phyloP scores from a whole-genome alignment of 2,113 vertebrate genomes.

The Apodemus sylvaticus region DNA sequence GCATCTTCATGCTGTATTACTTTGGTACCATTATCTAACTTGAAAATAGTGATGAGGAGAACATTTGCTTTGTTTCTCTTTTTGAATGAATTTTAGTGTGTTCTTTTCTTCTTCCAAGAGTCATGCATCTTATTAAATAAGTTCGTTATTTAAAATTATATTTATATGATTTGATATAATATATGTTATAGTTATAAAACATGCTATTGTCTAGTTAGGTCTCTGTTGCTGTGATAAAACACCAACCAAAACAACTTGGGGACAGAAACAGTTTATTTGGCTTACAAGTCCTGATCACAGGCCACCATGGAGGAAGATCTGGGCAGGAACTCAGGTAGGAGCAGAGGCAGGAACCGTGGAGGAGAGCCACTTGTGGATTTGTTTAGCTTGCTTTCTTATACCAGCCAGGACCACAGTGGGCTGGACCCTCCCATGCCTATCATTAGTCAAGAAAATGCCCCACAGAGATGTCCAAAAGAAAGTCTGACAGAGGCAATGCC shows the following conservation, averaged over 20 bases:
- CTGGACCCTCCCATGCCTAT: not conserved
- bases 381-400: not conserved
- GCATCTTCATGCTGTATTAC: not conserved
- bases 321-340: not conserved
- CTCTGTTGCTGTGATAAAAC: not conserved
- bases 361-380: not conserved
- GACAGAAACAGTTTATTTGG: not conserved
- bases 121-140: slow-evolving; percentile 21
- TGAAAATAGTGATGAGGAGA: not conserved
- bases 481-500: not conserved
- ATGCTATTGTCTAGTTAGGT: not conserved
- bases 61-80: not conserved
- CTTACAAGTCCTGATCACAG: not conserved
- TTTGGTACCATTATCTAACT: not conserved
- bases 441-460: not conserved
- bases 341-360: not conserved
- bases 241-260: not conserved
- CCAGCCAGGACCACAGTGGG: not conserved
- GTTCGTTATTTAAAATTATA: not conserved
- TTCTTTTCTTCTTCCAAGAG: not conserved
- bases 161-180: not conserved
- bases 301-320: not conserved
- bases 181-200: not conserved
- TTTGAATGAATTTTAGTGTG: not conserved
- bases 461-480: not conserved